phyloP scores from a whole-genome alignment of 2,113 vertebrate species.

The Enhydra lutris region DNA sequence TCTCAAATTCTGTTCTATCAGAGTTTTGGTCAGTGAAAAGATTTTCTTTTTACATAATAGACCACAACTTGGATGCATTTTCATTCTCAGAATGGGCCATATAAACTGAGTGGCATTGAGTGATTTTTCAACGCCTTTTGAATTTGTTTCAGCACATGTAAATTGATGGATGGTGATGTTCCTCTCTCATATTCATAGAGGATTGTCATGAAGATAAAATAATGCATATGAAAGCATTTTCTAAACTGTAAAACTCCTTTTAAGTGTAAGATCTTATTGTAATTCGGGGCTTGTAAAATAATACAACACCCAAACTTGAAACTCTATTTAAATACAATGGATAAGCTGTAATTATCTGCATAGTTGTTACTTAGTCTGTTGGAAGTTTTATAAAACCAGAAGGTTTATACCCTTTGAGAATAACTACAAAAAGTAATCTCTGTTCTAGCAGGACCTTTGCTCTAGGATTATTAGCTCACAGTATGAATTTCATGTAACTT shows the following conservation, averaged over 20 bases:
- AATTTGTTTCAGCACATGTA: neutral
- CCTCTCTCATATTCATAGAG: neutral
- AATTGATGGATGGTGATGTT: neutral
- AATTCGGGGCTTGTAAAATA: neutral
- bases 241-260: neutral
- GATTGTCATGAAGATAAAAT: neutral
- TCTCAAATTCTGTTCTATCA: neutral
- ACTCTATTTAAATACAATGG: conserved; percentile 26
- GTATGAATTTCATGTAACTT: conserved; percentile 32
- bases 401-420: neutral
- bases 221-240: neutral
- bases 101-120: neutral
- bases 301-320: neutral
- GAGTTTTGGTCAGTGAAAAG: neutral
- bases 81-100: neutral
- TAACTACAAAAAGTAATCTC: neutral
- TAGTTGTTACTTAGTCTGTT: neutral
- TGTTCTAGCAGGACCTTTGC: neutral
- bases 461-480: conserved; percentile 4
- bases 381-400: neutral
- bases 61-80: neutral
- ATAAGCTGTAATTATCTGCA: neutral
- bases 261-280: neutral
- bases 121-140: neutral
- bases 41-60: neutral